Evolutionary conservation across 2,888 invertebrate genomes (phyloP).

Genomic region (Himalopsyche tibetana): DNA sequence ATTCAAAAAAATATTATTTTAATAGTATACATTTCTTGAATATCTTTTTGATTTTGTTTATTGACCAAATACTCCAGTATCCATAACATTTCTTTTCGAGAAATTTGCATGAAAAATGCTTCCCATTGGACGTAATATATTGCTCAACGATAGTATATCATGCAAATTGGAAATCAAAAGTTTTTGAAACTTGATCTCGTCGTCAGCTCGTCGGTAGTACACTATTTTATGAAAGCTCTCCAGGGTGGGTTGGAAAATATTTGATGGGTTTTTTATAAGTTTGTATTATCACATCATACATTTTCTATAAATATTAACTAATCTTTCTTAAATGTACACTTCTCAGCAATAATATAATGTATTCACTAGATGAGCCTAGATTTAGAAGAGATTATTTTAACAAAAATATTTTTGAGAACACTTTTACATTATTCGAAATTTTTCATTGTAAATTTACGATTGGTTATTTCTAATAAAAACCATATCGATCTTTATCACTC

Average conservation of each 20-base stretch:
- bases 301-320: background rate
- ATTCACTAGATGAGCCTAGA: too few relatives aligned
- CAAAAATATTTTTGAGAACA: too few relatives aligned
- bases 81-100: background rate
- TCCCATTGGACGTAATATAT: background rate
- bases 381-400: too few relatives aligned
- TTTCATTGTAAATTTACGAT: too few relatives aligned
- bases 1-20: too few relatives aligned
- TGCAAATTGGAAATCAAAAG: conserved; percentile 27
- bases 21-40: too few relatives aligned
- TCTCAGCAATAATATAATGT: too few relatives aligned
- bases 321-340: background rate
- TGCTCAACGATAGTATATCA: conserved; percentile 4
- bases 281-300: background rate
- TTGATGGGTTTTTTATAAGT: background rate
- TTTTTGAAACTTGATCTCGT: conserved; percentile 12
- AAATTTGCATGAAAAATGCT: conserved; percentile 13
- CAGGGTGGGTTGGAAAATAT: background rate
- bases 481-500: too few relatives aligned
- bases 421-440: too few relatives aligned
- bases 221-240: background rate
- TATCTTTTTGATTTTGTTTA: too few relatives aligned
- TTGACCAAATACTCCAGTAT: background rate
- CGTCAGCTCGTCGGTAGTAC: background rate
- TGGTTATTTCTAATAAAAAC: too few relatives aligned